phyloP scores from a whole-genome alignment of 30 jellyfish, hydroid and myxozoan genomes.

The Aurelia sp. region DNA sequence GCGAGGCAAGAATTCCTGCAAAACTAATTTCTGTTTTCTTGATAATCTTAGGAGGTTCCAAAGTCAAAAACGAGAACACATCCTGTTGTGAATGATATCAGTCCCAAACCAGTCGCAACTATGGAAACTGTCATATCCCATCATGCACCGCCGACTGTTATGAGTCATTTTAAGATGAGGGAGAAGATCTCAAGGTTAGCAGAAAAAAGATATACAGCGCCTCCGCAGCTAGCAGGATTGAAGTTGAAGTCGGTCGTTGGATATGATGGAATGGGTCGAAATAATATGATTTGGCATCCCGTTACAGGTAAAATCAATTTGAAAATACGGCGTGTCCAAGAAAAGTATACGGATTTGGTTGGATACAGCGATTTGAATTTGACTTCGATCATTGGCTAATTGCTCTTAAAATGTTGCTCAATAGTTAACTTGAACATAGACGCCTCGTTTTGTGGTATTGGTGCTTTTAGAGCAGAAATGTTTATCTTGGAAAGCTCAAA shows the following conservation, averaged over 20 bases:
- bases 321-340: too few species aligned
- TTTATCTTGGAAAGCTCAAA: too few species aligned
- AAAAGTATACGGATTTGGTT: too few species aligned
- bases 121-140: slow-evolving; percentile 57
- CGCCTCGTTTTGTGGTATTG: too few species aligned
- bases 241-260: slow-evolving; percentile 84
- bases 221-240: slow-evolving; percentile 88
- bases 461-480: too few species aligned
- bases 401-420: too few species aligned
- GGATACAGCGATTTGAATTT: too few species aligned
- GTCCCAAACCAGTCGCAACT: slow-evolving; percentile 57
- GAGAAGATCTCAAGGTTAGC: slow-evolving; percentile 77
- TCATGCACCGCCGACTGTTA: slow-evolving; percentile 88
- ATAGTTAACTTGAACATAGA: too few species aligned
- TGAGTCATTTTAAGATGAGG: slow-evolving; percentile 83
- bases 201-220: slow-evolving; percentile 89
- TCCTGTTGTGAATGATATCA: slow-evolving; percentile 25
- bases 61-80: slow-evolving; percentile 1
- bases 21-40: background rate
- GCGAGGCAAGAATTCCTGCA: background rate
- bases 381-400: too few species aligned
- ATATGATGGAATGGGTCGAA: slow-evolving; percentile 82
- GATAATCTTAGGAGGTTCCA: slow-evolving; percentile 5
- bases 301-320: slow-evolving; percentile 62
- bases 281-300: slow-evolving; percentile 88